Base-by-base conservation (phyloP, 2,113 vertebrate genomes). In the Macquaria ambigua region DNA sequence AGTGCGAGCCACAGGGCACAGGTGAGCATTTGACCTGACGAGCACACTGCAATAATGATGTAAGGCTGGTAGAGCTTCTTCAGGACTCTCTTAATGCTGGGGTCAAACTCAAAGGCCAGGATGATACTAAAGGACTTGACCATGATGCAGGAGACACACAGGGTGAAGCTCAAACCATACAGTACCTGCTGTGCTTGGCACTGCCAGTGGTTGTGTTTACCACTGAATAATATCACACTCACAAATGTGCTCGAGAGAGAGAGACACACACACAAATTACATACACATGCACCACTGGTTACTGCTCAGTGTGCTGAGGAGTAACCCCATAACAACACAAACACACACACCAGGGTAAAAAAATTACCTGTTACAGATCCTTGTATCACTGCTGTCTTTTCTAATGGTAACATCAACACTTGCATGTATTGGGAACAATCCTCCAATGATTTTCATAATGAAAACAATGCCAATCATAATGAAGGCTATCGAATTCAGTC, bases 211-310 rank as follows among this genome's bases (percentile, higher is more conserved):
- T n/a, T 82, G 53, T 91, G 92, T 73, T 9, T 7, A n/a, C 88
- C 93, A 64, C 91, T 80, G 50, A 94, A 95, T 21, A 94, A 68
- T 1, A 89, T 18, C 18, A 82, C 93, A 81, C 95, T 96, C 39
- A 90, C 79, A 87, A 97, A 98, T 71, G 93, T 96, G 64, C 95
- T 79, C 39, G 96, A 85, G 39, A 97, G 96, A 61, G 96, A 96
- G 0, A 96, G 2, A 31, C 28, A 31, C 28, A 31, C 28, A 31
- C 34, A 3, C 34, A 34, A 34, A 34, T 56, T 53, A 71, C 1
- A 31, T 9, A 39, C 34, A 55, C 34, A 61, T 15, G 0, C n/a
- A 61, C 25, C 0, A 14, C 28, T 31, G 28, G 28, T 31, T 31
- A 31, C 28, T 31, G 28, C 28, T 31, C 28, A 31, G 28, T 31